Evolutionary conservation across 2,797 vertebrate species (phyloP), one percentile per base, ranked within the genome.

Genomic region (Chelon auratus): DNA sequence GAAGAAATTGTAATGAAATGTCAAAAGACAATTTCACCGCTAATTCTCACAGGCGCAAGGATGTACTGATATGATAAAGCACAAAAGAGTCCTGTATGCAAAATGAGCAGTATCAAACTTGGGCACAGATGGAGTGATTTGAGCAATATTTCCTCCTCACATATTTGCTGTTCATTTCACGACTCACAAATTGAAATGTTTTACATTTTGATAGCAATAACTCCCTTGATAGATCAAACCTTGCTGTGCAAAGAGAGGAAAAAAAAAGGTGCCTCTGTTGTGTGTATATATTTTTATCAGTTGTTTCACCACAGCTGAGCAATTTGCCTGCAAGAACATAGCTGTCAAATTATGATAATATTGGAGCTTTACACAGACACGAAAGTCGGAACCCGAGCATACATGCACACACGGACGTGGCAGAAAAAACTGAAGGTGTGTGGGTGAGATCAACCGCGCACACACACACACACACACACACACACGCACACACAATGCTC

Each of bases 301-400:
- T 77, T 87, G 80, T 90, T 92, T 92, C 75, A 90, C 72, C 86
- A 90, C 87, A 89, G 85, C 86, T 91, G 82, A 89, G 76, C 77
- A 87, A 87, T 89, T 88, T 87, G 17, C 47, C 36, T 13, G 55
- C 72, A 59, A 86, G 68, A 76, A 66, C 59, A 68, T 51, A 61
- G 62, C 58, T 76, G 77, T 86, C 87, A 91, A 85, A 81, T 90
- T 85, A 77, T 75, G 62, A 77, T 68, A 82, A 86, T 70, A 79
- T 69, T 56, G 77, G 65, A 53, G 62, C 37, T 42, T 75, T 51
- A 48, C 63, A 72, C 60, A 68, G 57, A 81, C 50, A 62, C 39
- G 58, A 33, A 47, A 73, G 57, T 66, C 63, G 56, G 36, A 66
- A 75, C 37, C 54, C 15, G 24, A 2, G 40, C 55, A 62, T 22